Percentiles rank a stretch among this genome's conserved stretches.
Evolutionary conservation across 2,113 vertebrate species (phyloP).

Genomic region (Pardalotus punctatus): DNA sequence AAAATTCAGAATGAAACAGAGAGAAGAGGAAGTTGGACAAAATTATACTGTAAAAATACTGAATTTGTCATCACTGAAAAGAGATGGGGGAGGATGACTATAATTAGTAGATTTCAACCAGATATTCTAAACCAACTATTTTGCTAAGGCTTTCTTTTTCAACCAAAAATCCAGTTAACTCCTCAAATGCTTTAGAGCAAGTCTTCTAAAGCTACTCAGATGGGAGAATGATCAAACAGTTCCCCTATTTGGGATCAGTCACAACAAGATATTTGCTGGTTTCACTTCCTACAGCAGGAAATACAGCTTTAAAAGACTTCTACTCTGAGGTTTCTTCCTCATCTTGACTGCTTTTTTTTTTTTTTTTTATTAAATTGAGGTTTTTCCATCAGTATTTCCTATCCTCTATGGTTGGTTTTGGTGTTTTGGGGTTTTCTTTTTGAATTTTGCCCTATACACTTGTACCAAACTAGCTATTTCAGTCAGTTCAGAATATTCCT

Average conservation of each 20-base stretch:
- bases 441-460: not conserved
- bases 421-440: not conserved
- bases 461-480: not conserved
- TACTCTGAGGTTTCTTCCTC: not conserved
- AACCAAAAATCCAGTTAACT: not conserved
- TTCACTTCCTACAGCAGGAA: not conserved
- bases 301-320: fast-evolving
- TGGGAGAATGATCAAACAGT: not conserved
- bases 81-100: conserved; percentile 2
- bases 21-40: not conserved
- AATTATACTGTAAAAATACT: conserved; percentile 10
- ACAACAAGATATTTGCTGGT: not conserved
- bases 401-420: fast-evolving
- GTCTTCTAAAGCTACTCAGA: not conserved
- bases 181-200: not conserved
- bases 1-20: not conserved
- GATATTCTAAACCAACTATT: not conserved
- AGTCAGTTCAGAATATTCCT: not conserved
- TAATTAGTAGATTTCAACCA: conserved; percentile 36
- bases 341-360: not conserved
- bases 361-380: not conserved
- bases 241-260: fast-evolving
- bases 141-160: not conserved
- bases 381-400: not conserved
- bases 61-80: conserved; percentile 24